Conservation (phyloP, 2,797 vertebrate genomes). For the Rhabdophis nuchalis region DNA sequence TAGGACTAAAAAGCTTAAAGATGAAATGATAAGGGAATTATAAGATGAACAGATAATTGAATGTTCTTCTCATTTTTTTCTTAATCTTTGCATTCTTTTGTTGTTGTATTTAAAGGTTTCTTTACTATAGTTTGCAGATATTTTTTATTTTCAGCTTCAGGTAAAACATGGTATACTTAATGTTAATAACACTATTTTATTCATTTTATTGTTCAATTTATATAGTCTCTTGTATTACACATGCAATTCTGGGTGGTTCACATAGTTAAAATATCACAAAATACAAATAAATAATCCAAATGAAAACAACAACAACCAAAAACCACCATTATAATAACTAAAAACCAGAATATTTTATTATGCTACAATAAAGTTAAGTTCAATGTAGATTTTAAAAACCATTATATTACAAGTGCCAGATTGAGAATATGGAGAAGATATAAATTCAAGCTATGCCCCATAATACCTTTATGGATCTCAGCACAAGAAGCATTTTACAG, state of each 20-base stretch:
- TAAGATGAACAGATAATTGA: background rate
- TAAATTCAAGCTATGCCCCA: background rate
- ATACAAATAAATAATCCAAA: background rate
- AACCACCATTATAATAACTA: background rate
- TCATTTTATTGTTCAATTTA: background rate
- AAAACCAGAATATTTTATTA: background rate
- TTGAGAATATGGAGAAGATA: background rate
- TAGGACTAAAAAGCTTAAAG: background rate
- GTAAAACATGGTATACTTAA: background rate
- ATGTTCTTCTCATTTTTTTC: background rate
- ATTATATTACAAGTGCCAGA: background rate
- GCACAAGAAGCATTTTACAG: background rate
- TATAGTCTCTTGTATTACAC: background rate
- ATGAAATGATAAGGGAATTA: background rate
- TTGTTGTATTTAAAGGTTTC: background rate
- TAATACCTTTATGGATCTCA: background rate
- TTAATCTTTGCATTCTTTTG: background rate
- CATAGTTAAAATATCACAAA: background rate
- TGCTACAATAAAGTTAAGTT: background rate
- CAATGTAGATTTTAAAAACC: background rate
- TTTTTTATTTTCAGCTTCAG: background rate
- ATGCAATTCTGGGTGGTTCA: background rate
- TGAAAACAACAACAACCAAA: background rate
- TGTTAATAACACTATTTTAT: background rate
- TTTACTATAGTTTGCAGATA: background rate